Base-by-base conservation (phyloP, 2,888 invertebrate species). In the Drosophila atripex region DNA sequence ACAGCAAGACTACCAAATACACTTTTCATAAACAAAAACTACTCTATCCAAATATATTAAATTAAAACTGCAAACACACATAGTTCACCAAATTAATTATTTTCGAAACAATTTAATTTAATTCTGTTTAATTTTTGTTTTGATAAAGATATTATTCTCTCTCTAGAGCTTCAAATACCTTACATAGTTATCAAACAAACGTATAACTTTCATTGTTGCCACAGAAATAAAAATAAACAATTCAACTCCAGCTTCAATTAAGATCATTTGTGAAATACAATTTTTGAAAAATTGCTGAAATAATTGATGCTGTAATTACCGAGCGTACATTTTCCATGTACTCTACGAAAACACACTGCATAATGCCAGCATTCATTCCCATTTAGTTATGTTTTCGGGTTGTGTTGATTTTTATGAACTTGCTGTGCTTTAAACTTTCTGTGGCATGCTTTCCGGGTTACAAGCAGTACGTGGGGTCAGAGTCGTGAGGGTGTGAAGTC, bases 321-420 rank as follows among this genome's bases (percentile, higher is more conserved):
- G 1, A 7, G 3, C n/a, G 16, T 38, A 23, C 39, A 16, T 30
- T 61, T 23, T 30, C 28, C 46, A 23, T 60, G 28, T 46, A 45
- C 52, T 39, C 21, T 32, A 6, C 28, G 23, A 25, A 49, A 41
- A 18, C 9, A n/a, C 30, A 55, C 55, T 55, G 49, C 30, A 55
- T 53, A 46, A 73, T 56, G 59, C 43, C 50, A 35, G 52, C 28
- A 51, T 53, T 11, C 43, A 49, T 56, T 71, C 32, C 32, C 72
- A 58, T 71, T 71, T 58, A 71, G 72, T 71, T 64, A 65, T 53
- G 47, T 71, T 71, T 57, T 25, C 21, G 43, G 63, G 39, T 35
- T 45, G 53, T 39, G 57, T 54, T 68, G 57, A 74, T 69, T 68
- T 73, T 74, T 74, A 74, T 73, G 74, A 70, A 71, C 74, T 73